A percentile compares a stretch with the other conserved stretches of the same genome.
phyloP scores from a whole-genome alignment of 2,888 invertebrate genomes.

The Glyphotaelius pellucidus region DNA sequence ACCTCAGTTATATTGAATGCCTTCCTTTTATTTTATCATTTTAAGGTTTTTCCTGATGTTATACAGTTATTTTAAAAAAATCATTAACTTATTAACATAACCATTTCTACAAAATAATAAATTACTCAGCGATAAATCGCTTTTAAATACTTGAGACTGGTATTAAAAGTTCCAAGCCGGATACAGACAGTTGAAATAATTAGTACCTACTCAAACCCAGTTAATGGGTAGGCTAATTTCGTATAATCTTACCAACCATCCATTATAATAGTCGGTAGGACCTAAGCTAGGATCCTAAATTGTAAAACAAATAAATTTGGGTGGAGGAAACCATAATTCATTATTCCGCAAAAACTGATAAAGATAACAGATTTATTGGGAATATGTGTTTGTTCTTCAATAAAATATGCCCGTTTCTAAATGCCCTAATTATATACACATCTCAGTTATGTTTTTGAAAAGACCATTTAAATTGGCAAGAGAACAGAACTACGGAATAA shows the following conservation, averaged over 20 bases:
- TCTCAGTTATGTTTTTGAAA: background rate
- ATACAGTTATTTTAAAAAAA: too few relatives aligned
- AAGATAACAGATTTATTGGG: background rate
- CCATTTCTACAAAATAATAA: too few relatives aligned
- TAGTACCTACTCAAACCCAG: background rate
- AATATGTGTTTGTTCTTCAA: background rate
- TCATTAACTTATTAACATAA: too few relatives aligned
- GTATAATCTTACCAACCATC: background rate
- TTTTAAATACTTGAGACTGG: too few relatives aligned
- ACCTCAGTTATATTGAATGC: too few relatives aligned
- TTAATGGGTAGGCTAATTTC: background rate
- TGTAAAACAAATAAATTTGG: background rate
- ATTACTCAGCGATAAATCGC: too few relatives aligned
- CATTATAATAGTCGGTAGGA: background rate
- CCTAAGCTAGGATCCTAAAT: background rate
- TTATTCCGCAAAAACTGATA: background rate
- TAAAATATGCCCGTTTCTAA: background rate
- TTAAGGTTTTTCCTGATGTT: too few relatives aligned
- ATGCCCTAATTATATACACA: background rate
- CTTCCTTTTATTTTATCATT: too few relatives aligned
- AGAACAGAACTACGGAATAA: background rate
- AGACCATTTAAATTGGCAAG: background rate
- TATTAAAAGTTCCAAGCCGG: background rate
- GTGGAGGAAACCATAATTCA: background rate
- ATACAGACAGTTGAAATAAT: background rate